These are phyloP conservation scores for Chrysomallon squamiferum DNA, from an alignment of 1,140 invertebrate species.

Conservation along the genomic window DNA sequence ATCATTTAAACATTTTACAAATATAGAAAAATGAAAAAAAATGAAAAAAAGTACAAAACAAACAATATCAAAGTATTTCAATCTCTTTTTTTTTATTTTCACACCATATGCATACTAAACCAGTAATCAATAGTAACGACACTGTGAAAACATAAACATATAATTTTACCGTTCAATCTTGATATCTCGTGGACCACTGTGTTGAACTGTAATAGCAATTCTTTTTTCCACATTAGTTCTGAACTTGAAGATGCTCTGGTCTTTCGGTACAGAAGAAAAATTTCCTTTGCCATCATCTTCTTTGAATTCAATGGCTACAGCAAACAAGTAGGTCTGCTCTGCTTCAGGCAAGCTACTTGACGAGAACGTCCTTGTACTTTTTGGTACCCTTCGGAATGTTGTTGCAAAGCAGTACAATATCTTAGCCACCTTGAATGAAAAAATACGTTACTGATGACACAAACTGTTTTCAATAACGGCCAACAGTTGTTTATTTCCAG, in stretches of 20 bases:
- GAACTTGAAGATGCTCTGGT: conserved; percentile 90
- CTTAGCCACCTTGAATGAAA: conserved; percentile 70
- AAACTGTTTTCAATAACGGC: too few species aligned
- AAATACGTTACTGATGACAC: too few species aligned
- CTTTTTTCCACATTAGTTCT: conserved; percentile 89
- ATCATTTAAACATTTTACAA: too few species aligned
- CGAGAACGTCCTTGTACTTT: conserved; percentile 20
- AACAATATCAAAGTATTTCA: too few species aligned
- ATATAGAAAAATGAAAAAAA: too few species aligned
- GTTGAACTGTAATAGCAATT: conserved; percentile 88
- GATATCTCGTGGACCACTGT: conserved; percentile 70
- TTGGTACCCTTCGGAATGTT: conserved; percentile 78
- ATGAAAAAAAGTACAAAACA: too few species aligned
- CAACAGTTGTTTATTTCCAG: too few species aligned
- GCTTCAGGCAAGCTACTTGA: conserved; percentile 18
- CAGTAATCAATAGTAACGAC: too few species aligned
- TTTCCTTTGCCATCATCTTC: conserved; percentile 74
- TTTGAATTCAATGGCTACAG: conserved; percentile 89
- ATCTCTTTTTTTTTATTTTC: too few species aligned
- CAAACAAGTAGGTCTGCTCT: conserved; percentile 70
- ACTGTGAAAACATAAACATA: too few species aligned
- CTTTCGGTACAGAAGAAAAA: conserved; percentile 85
- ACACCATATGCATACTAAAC: too few species aligned
- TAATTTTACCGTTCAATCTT: conserved; percentile 62
- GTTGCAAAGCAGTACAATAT: conserved; percentile 87